Percentiles rank a stretch among this genome's conserved stretches.
phyloP scores from a whole-genome alignment of 1,140 invertebrate genomes.

The Dendroctonus ponderosae region DNA sequence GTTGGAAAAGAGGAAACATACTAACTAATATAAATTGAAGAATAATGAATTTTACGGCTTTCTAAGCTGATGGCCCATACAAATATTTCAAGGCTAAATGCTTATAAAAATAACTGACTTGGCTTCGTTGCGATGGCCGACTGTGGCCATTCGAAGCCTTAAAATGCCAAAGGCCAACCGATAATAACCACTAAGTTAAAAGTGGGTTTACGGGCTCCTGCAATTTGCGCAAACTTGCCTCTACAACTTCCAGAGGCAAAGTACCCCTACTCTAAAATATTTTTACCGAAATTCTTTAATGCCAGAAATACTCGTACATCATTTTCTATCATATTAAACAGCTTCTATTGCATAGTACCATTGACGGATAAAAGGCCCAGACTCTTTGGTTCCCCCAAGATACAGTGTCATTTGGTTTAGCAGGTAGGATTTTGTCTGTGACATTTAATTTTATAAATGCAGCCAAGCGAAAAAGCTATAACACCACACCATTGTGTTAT shows the following conservation, averaged over 20 bases:
- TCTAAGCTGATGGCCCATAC: slow-evolving; percentile 15
- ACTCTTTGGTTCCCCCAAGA: too few relatives aligned
- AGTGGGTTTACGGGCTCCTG: slow-evolving; percentile 1
- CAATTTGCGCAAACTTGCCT: background rate
- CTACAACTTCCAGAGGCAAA: background rate
- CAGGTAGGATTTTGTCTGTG: too few relatives aligned
- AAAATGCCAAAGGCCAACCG: slow-evolving; percentile 6
- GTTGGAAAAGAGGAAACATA: too few relatives aligned
- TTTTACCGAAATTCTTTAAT: background rate
- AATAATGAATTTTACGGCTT: slow-evolving; percentile 3
- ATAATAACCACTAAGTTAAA: slow-evolving; percentile 11
- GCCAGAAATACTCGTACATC: too few relatives aligned
- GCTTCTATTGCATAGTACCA: too few relatives aligned
- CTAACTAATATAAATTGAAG: background rate
- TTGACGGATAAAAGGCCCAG: too few relatives aligned
- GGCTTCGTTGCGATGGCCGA: background rate
- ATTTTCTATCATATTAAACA: too few relatives aligned
- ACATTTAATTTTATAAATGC: too few relatives aligned
- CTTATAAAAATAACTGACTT: background rate
- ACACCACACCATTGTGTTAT: too few relatives aligned
- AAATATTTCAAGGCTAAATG: slow-evolving; percentile 13
- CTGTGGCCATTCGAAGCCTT: slow-evolving; percentile 8
- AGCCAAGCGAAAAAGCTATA: too few relatives aligned
- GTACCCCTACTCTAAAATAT: background rate
- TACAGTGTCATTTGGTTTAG: too few relatives aligned